phyloP scores from a whole-genome alignment of 2,113 vertebrate genomes.

The Mohoua ochrocephala region DNA sequence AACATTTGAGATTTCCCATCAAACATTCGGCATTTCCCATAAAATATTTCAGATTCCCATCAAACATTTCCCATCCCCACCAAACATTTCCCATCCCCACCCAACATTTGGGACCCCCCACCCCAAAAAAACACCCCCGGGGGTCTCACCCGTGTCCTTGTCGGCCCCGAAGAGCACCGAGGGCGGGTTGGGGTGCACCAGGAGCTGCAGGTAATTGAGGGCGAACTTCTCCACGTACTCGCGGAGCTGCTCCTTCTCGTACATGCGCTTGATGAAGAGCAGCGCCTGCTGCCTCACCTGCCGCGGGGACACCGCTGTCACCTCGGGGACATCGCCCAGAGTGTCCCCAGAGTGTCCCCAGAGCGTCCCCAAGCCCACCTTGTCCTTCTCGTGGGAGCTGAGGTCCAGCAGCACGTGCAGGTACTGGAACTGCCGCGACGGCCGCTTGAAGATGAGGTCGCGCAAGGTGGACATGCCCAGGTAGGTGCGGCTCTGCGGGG shows the following conservation, averaged over 20 bases:
- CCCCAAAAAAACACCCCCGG: no score
- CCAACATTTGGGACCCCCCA: no score
- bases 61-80: no score
- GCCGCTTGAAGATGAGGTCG: conserved; percentile 90
- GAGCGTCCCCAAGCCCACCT: conserved; percentile 77
- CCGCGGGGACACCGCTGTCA: no score
- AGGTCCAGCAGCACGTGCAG: conserved; percentile 91
- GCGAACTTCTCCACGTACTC: conserved; percentile 94
- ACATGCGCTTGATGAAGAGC: conserved; percentile 90
- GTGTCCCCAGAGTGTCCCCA: no score
- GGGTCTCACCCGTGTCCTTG: background rate
- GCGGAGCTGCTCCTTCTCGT: conserved; percentile 89
- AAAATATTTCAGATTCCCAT: no score
- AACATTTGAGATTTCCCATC: no score
- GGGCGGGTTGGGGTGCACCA: conserved; percentile 93
- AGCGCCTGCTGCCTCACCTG: conserved; percentile 90
- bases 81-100: no score
- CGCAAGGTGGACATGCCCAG: conserved; percentile 91
- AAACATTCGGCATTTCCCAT: no score
- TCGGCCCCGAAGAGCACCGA: background rate
- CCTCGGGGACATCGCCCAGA: no score
- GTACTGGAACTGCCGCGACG: conserved; percentile 90
- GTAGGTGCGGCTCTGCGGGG: conserved; percentile 84
- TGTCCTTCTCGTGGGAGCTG: conserved; percentile 93
- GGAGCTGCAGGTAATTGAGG: conserved; percentile 92